Conservation (phyloP, 2,113 vertebrate species). For the Procavia capensis region DNA sequence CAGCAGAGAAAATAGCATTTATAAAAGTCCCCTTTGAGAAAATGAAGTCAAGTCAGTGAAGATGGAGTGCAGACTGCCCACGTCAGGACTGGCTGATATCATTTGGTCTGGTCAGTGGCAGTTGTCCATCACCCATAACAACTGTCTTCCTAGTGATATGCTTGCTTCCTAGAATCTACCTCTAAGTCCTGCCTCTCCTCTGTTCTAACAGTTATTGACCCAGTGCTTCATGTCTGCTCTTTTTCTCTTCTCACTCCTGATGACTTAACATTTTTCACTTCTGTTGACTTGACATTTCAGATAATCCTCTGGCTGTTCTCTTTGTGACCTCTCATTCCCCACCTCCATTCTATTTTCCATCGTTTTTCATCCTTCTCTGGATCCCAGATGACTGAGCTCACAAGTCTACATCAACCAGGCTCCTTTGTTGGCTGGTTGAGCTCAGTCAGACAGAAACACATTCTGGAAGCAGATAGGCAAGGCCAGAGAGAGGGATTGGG, state of each 20-base stretch:
- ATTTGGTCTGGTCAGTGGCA: background rate
- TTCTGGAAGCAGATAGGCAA: background rate
- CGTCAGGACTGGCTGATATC: background rate
- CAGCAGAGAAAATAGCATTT: background rate
- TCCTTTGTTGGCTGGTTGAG: background rate
- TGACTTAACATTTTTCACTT: background rate
- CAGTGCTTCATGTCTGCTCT: background rate
- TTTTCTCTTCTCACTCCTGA: background rate
- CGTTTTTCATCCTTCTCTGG: background rate
- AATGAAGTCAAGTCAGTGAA: background rate
- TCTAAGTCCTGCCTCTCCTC: background rate
- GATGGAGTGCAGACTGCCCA: background rate
- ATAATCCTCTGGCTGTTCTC: background rate
- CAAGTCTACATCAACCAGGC: background rate
- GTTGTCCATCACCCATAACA: background rate
- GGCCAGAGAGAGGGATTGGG: background rate
- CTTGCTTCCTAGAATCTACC: background rate
- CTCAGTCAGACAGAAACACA: background rate
- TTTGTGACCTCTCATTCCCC: background rate
- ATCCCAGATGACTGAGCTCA: background rate
- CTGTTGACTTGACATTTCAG: background rate
- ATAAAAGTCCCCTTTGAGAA: background rate
- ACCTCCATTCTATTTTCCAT: background rate
- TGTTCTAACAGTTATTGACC: background rate
- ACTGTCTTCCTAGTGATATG: background rate